phyloP scores from a whole-genome alignment of 1,140 invertebrate genomes.

The Drosophila bocki region DNA sequence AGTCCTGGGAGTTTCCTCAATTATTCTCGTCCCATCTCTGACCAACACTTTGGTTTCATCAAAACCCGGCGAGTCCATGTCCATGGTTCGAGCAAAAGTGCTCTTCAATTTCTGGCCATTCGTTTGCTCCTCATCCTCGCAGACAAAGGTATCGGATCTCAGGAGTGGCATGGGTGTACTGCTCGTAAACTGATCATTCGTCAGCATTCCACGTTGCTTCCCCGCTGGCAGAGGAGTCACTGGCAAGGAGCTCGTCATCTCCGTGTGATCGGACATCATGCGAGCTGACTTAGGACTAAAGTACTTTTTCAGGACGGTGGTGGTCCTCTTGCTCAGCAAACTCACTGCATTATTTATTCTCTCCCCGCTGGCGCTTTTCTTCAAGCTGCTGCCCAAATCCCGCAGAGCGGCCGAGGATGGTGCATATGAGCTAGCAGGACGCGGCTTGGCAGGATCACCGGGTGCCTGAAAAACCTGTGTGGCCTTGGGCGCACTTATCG shows the following conservation, averaged over 20 bases:
- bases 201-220: constrained; percentile 27
- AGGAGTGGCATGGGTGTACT: constrained; percentile 67
- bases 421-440: constrained; percentile 59
- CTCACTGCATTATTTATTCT: constrained; percentile 69
- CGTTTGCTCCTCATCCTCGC: constrained; percentile 53
- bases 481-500: constrained; percentile 36
- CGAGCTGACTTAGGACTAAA: constrained; percentile 46
- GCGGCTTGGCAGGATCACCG: constrained; percentile 33
- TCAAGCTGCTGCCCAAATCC: constrained; percentile 58
- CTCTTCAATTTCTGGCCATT: constrained; percentile 28
- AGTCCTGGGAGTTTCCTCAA: neutral
- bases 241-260: constrained; percentile 63
- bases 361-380: constrained; percentile 75
- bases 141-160: constrained; percentile 80
- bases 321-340: constrained; percentile 62
- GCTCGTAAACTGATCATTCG: constrained; percentile 37
- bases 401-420: constrained; percentile 47
- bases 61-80: constrained; percentile 15
- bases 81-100: constrained; percentile 47
- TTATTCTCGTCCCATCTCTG: constrained; percentile 8
- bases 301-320: constrained; percentile 64
- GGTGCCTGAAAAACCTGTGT: constrained; percentile 68
- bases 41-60: constrained; percentile 19
- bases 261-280: constrained; percentile 12
- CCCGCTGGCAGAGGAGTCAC: constrained; percentile 56